Evolutionary conservation across 2,113 vertebrate genomes (phyloP).

Genomic region (Myiagra hebetior): DNA sequence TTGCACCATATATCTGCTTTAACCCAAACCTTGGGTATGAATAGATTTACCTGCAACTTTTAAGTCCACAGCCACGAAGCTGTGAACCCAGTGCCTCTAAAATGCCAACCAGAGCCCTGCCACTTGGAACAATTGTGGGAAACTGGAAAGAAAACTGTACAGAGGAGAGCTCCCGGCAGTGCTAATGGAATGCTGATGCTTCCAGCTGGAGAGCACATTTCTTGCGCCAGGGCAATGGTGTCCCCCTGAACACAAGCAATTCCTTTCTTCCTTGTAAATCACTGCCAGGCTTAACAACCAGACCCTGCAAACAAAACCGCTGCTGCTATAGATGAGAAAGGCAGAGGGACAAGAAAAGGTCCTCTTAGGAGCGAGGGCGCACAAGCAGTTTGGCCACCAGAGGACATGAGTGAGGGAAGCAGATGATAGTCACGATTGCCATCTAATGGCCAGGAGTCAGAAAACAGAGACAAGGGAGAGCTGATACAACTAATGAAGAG

Average conservation of each 20-base stretch:
- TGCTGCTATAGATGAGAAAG: not conserved
- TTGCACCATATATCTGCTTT: not conserved
- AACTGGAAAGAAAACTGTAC: not conserved
- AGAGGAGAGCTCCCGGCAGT: not conserved
- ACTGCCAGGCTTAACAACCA: not conserved
- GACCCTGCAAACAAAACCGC: not conserved
- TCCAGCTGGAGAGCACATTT: not conserved
- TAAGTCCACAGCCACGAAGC: not conserved
- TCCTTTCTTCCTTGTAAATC: not conserved
- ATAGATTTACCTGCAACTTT: not conserved
- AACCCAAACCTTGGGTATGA: accelerated
- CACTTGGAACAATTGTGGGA: not conserved
- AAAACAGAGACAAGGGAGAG: not conserved
- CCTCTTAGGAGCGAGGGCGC: accelerated
- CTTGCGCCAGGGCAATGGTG: not conserved
- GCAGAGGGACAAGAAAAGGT: not conserved
- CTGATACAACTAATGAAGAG: accelerated
- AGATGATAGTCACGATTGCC: not conserved
- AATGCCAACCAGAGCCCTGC: not conserved
- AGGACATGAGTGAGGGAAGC: accelerated
- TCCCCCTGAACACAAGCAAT: not conserved
- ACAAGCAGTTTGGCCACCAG: not conserved
- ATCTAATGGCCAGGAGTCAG: conserved; percentile 18
- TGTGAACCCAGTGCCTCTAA: not conserved
- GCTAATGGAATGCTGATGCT: not conserved